Conservation (phyloP, 2,113 vertebrate species). For the Scophthalmus maximus region DNA sequence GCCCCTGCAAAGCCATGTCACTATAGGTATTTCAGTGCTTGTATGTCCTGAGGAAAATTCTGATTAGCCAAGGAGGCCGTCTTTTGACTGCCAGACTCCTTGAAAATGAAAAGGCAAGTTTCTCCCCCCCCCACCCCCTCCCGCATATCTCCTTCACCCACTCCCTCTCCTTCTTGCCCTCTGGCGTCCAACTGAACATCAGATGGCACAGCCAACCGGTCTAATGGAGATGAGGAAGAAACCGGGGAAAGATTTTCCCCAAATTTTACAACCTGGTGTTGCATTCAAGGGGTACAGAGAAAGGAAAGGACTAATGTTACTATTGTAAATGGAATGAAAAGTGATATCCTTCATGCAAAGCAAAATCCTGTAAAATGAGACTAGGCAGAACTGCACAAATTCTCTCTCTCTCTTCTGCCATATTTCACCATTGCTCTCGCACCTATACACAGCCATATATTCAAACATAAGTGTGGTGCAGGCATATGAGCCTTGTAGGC, state of each 20-base stretch:
- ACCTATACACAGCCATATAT: conserved; percentile 59
- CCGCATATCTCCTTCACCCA: conserved; percentile 13
- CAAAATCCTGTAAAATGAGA: not conserved
- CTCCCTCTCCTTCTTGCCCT: conserved; percentile 48
- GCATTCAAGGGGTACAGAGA: not conserved
- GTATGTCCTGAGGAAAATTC: conserved; percentile 52
- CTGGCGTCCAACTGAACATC: conserved; percentile 57
- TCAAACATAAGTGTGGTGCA: conserved; percentile 50
- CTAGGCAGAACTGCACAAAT: conserved; percentile 21
- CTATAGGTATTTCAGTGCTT: conserved; percentile 29
- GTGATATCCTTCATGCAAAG: conserved; percentile 8
- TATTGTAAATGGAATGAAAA: conserved; percentile 12
- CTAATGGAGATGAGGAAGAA: conserved; percentile 59
- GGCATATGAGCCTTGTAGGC: conserved; percentile 18
- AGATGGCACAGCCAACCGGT: conserved; percentile 53
- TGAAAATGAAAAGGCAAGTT: conserved; percentile 74
- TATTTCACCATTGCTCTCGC: conserved; percentile 41
- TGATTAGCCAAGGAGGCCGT: conserved; percentile 54
- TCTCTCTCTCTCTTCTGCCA: conserved; percentile 16
- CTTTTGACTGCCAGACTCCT: conserved; percentile 62
- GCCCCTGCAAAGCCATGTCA: conserved; percentile 34
- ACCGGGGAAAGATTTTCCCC: conserved; percentile 14
- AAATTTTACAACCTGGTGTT: not conserved
- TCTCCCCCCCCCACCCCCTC: conserved; percentile 38
- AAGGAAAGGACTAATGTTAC: not conserved